phyloP scores from a whole-genome alignment of 2,797 vertebrate species.

The Paedocypris micromegethes region DNA sequence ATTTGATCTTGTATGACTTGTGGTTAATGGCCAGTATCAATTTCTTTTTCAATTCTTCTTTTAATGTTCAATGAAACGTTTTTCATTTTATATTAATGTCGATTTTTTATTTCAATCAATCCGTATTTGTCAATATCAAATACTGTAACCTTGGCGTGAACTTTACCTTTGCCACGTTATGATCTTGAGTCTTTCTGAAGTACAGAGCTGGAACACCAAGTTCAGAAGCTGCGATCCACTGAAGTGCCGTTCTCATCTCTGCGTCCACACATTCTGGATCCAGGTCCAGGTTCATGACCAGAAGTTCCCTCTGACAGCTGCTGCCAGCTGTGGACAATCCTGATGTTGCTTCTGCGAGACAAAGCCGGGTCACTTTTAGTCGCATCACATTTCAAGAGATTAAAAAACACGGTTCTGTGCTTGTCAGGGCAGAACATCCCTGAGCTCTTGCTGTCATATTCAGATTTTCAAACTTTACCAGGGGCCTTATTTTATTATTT shows the following conservation, averaged over 20 bases:
- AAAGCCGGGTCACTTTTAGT: not conserved
- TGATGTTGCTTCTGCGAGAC: constrained; percentile 65
- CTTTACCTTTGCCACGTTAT: constrained; percentile 79
- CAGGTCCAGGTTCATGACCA: constrained; percentile 90
- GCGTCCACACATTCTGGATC: constrained; percentile 76
- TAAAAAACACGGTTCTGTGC: not conserved
- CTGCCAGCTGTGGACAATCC: constrained; percentile 62
- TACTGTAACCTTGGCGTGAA: no score
- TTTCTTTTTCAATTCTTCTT: no score
- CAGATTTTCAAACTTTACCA: no score
- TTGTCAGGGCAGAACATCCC: no score
- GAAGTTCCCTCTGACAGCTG: constrained; percentile 69
- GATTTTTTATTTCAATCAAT: no score
- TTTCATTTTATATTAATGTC: no score
- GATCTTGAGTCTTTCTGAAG: constrained; percentile 88
- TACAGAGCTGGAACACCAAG: constrained; percentile 85
- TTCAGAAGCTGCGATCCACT: constrained; percentile 96
- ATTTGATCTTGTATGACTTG: no score
- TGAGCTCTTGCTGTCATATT: no score
- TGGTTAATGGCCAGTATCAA: no score
- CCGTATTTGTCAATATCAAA: not conserved
- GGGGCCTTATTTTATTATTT: no score
- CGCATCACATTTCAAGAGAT: not conserved
- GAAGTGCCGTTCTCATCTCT: constrained; percentile 82
- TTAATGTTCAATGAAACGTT: no score